These are phyloP conservation scores for Channa argus DNA, from an alignment of 2,113 vertebrate species.

Conservation along the genomic window DNA sequence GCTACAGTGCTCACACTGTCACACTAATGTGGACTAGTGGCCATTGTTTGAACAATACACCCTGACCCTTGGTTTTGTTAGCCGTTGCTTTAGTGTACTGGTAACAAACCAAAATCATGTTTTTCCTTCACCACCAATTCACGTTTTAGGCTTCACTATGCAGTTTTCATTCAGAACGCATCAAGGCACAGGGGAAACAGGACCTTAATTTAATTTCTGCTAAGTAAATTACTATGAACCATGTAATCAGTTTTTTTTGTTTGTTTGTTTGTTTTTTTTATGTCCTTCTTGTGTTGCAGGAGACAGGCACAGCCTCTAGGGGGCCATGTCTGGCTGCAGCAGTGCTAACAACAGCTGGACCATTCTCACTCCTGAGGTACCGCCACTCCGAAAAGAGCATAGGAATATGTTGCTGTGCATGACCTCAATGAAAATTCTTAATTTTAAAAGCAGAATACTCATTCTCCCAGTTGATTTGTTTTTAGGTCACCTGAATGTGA, in stretches of 20 bases:
- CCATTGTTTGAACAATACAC: neutral
- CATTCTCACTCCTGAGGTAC: slow-evolving; percentile 79
- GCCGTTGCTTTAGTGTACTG: neutral
- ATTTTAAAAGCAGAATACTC: slow-evolving; percentile 7
- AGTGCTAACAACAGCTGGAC: slow-evolving; percentile 83
- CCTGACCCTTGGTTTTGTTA: neutral
- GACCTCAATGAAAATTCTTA: slow-evolving; percentile 41
- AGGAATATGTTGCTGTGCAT: slow-evolving; percentile 3
- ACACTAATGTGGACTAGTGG: neutral
- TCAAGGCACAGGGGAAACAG: neutral
- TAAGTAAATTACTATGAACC: neutral
- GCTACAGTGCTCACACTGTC: slow-evolving; percentile 17
- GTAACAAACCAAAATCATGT: neutral
- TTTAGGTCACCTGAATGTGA: slow-evolving; percentile 57
- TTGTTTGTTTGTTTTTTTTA: too few relatives aligned
- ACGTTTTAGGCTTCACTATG: too few relatives aligned
- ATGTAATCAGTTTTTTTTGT: neutral
- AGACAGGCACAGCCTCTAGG: slow-evolving; percentile 66
- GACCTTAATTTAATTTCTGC: neutral
- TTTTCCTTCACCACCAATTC: neutral
- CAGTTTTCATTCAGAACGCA: too few relatives aligned
- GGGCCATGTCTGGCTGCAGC: slow-evolving; percentile 80
- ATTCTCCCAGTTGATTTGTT: slow-evolving; percentile 45
- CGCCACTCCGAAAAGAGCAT: slow-evolving; percentile 3
- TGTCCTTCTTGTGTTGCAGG: slow-evolving; percentile 70